Percentiles rank a stretch among this genome's conserved stretches.
These are phyloP conservation scores for Strix aluco DNA, from an alignment of 2,113 vertebrate species.

Conservation along the genomic window DNA sequence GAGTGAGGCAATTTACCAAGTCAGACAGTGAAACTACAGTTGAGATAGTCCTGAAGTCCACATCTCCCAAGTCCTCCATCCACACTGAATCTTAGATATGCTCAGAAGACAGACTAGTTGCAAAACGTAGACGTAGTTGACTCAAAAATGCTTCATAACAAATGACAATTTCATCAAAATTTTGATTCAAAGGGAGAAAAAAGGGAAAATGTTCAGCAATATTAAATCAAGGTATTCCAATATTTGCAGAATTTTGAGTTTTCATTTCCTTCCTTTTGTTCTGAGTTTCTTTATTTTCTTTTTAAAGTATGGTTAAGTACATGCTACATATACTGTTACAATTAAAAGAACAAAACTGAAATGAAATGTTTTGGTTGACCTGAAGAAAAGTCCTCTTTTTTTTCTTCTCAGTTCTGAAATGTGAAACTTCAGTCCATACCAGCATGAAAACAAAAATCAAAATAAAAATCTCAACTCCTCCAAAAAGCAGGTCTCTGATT, in stretches of 20 bases:
- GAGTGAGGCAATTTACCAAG: neutral
- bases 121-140: neutral
- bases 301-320: neutral
- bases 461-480: neutral
- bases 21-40: neutral
- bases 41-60: neutral
- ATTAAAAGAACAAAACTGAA: neutral
- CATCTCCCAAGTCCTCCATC: neutral
- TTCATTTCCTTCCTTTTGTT: neutral
- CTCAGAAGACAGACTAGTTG: neutral
- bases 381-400: neutral
- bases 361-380: neutral
- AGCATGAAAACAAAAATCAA: neutral
- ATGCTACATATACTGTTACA: neutral
- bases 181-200: neutral
- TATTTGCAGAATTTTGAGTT: neutral
- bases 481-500: neutral
- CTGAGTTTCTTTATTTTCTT: neutral
- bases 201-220: neutral
- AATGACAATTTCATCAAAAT: neutral
- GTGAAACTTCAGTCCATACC: neutral
- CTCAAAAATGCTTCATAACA: neutral
- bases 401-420: neutral
- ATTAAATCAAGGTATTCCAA: neutral
- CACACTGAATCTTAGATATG: neutral